Percentiles rank a stretch among this genome's conserved stretches.
Conservation (phyloP, 2,888 invertebrate species). For the Dusona sp. region DNA sequence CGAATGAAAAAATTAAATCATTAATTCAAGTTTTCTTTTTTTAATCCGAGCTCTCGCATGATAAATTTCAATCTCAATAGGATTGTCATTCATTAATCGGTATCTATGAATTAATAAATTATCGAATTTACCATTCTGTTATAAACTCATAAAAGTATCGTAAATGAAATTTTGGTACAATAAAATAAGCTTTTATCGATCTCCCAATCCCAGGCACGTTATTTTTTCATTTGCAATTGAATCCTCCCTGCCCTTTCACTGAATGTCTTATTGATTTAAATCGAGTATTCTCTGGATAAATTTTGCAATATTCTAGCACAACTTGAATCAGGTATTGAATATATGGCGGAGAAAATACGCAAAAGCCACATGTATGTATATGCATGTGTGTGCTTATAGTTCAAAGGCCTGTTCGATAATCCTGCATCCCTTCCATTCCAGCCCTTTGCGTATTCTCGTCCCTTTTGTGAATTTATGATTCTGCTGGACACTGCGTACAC, state of each 20-base stretch:
- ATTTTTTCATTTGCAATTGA: conserved; percentile 15
- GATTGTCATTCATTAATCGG: neutral
- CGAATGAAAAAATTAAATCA: neutral
- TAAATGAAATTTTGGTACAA: neutral
- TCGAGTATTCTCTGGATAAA: conserved; percentile 45
- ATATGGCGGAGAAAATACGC: neutral
- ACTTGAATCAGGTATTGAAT: neutral
- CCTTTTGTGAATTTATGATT: conserved; percentile 56
- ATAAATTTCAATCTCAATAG: neutral
- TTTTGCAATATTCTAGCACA: conserved; percentile 22
- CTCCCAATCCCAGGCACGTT: neutral
- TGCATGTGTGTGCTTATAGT: neutral
- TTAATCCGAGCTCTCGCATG: neutral
- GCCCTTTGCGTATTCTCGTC: conserved; percentile 14
- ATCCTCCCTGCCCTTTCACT: neutral
- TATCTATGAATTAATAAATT: no score
- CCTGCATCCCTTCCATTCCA: conserved; percentile 24
- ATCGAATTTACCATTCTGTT: no score
- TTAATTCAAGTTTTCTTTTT: neutral
- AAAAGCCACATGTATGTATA: conserved; percentile 1
- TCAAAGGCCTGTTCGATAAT: conserved; percentile 46
- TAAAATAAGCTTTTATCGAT: neutral
- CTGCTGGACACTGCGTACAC: conserved; percentile 42
- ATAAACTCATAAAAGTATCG: neutral
- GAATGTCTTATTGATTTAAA: conserved; percentile 50